Base-by-base conservation (phyloP, 2,113 vertebrate species). In the Elaphurus davidianus region DNA sequence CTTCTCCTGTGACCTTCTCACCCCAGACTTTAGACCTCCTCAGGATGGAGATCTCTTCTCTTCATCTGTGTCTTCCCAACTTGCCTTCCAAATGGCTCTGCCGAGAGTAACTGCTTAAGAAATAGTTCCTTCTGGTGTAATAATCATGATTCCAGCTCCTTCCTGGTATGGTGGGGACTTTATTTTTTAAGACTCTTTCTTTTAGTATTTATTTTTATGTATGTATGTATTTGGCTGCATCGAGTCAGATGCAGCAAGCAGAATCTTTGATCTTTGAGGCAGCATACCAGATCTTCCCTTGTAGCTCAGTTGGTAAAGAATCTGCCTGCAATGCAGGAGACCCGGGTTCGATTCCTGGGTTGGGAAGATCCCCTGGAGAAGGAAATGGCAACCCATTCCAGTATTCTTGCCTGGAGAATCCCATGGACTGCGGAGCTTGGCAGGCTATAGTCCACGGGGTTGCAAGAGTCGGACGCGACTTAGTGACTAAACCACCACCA, bases 21-120 rank as follows among this genome's bases (percentile, higher is more conserved):
- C 7, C 3, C 11, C 6, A 27, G 10, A 54, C 3, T 25, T 25
- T 1, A 5, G 40, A 13, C 45, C 19, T 40, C 5, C 11, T n/a
- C 21, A 7, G 30, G 8, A 21, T 33, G 12, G 30, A 25, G 27
- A 21, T 2, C 6, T 15, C 60, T 10, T 40, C 4, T 50, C 45
- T 87, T 54, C 43, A 16, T 33, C 59, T 64, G 45, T 55, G 2
- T 55, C 25, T 94, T n/a, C 30, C 25, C 30, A 21, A 1, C 40
- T 15, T 52, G 12, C 25, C 8, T 67, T 28, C 30, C 19, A 59
- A 40, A 43, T 12, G 21, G 4, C 16, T 52, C 33, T 78, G 47
- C 11, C 2, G 30, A 40, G 40, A 12, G 13, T 19, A 57, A 67
- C 45, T n/a, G 23, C 45, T 50, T 28, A 52, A 52, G 67, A 83